Evolutionary conservation across 2,113 vertebrate species (phyloP).

Genomic region (Willisornis vidua): DNA sequence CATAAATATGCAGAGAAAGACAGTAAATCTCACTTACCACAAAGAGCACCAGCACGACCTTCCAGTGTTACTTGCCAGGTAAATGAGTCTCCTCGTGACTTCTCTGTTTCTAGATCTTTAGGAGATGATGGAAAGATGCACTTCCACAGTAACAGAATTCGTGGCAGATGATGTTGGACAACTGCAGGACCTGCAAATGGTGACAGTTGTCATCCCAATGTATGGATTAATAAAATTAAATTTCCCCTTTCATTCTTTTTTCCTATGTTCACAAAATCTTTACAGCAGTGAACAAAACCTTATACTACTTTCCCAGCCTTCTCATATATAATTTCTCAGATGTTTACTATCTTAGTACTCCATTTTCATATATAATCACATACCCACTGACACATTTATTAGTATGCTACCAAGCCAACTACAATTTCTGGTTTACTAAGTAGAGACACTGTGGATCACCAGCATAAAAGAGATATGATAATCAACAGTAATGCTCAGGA

Average conservation of each 20-base stretch:
- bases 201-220: neutral
- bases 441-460: neutral
- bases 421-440: neutral
- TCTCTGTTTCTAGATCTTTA: conserved; percentile 89
- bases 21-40: conserved; percentile 78
- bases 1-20: neutral
- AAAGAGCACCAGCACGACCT: conserved; percentile 90
- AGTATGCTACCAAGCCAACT: neutral
- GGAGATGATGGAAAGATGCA: conserved; percentile 88
- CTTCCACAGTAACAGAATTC: conserved; percentile 87
- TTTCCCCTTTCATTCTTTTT: neutral
- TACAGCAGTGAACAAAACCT: neutral
- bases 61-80: conserved; percentile 95
- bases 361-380: neutral
- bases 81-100: conserved; percentile 88
- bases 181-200: conserved; percentile 83
- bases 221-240: neutral
- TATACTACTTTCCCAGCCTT: neutral
- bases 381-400: neutral
- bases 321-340: neutral
- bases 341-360: neutral
- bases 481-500: neutral
- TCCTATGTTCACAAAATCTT: neutral
- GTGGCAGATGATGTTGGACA: conserved; percentile 83
- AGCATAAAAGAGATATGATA: neutral